Base-by-base conservation (phyloP, 1,140 invertebrate species). In the Drosophila neocordata region DNA sequence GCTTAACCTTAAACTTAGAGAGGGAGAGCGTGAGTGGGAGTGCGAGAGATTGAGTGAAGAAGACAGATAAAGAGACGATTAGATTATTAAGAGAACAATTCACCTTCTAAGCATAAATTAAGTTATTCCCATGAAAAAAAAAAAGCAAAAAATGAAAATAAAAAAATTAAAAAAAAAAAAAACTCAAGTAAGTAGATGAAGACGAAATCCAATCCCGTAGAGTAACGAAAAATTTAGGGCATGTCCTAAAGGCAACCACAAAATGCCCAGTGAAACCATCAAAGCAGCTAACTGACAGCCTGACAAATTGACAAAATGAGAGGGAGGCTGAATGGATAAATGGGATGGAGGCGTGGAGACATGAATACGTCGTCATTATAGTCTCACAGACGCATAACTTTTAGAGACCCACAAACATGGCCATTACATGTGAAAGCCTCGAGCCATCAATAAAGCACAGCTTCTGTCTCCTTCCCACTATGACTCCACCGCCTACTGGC, bases 371-470 rank as follows among this genome's bases (percentile, higher is more conserved):
- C 4, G 18, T 18, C 15, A 24, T 2, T 15, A 15, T 13, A 11
- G 22, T 72, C 65, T 59, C 56, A 76, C 68, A 74, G 81, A 51
- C 73, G 78, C 82, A 87, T 82, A 85, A 85, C 82, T 87, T 85
- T 85, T 82, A 82, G 68, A 69, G 68, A 27, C 62, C 55, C 73
- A 73, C 73, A 81, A 87, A 85, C 78, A 85, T 65, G 83, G 56
- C 78, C 83, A 85, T 85, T 85, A 85, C 82, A 85, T 85, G 78
- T 82, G 82, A 73, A 85, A 82, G 73, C 79, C 65, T 55, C 24
- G 18, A 79, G 77, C 77, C 65, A 63, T 70, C 68, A 78, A 77
- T 73, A 65, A 79, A 87, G 83, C 74, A 85, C 82, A 75, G 74
- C 76, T 70, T 48, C 73, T 76, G 63, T 69, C 61, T 57, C 58